Evolutionary conservation across 2,797 vertebrate species (phyloP).

Genomic region (Eremophila alpestris): DNA sequence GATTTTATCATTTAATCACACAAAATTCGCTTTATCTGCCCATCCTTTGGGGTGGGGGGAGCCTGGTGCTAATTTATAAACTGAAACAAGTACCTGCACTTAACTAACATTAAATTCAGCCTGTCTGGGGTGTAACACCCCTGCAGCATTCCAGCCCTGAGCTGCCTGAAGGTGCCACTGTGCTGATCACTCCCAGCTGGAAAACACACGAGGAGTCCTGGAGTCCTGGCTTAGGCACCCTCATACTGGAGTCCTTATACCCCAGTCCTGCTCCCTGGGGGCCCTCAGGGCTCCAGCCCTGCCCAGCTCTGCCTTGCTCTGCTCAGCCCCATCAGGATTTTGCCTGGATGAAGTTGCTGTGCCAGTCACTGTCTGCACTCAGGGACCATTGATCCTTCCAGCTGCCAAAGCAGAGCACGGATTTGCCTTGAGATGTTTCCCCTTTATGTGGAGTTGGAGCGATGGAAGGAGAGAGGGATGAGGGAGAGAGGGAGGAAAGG

Average conservation of each 20-base stretch:
- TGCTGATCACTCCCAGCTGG: neutral
- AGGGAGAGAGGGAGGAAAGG: neutral
- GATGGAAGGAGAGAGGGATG: neutral
- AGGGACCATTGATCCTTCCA: conserved; percentile 4
- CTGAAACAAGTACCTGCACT: neutral
- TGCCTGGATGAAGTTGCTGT: neutral
- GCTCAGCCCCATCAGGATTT: neutral
- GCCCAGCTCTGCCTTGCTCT: neutral
- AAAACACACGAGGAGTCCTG: neutral
- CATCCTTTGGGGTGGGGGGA: neutral
- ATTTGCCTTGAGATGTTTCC: conserved; percentile 11
- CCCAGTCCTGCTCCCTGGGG: neutral
- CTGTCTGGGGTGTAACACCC: neutral
- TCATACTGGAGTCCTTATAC: neutral
- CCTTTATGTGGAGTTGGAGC: neutral
- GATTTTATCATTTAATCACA: neutral
- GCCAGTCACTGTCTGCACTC: neutral
- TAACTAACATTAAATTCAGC: neutral
- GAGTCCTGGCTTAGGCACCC: neutral
- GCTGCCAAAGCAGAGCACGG: conserved; percentile 21
- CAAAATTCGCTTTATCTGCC: neutral
- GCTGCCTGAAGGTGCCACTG: neutral
- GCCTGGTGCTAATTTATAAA: neutral
- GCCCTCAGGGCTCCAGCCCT: neutral
- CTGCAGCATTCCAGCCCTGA: neutral